Evolutionary conservation across 92 coral and sea anemone genomes (phyloP), one percentile per base, ranked within the genome.

Genomic region (Umimayanthus chanpuru): DNA sequence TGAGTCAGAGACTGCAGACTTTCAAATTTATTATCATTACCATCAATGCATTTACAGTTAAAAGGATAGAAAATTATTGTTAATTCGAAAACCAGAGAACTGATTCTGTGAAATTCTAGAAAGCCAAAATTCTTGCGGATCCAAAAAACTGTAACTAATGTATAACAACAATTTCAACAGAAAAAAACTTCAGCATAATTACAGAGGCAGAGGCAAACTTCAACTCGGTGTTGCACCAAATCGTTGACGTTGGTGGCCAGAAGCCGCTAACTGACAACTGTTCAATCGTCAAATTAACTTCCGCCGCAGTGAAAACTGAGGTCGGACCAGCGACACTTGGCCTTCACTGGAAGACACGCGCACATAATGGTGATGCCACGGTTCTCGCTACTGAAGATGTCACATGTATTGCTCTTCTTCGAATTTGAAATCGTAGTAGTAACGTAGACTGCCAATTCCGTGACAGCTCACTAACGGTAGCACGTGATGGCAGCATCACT

Each of bases 301-400:
- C 73, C 73, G 73, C 29, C 7, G 30, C 73, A 67, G 7, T 67
- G 29, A 23, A 67, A 23, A 67, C 73, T 3, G 73, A 67, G 73
- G 73, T 67, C 73, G 73, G 11, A 67, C 73, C 73, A 67, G 73
- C 73, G 29, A 67, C 73, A 23, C 73, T 67, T 67, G 6, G 73
- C 73, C 12, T 67, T 67, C 28, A 67, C 73, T 67, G 29, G 14
- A 15, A 65, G 71, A 65, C 71, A 12, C 71, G 6, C 36, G 12
- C 70, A 64, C 70, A 64, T 14, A 64, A 64, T 14, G 16, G 70
- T 64, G 20, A 64, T 14, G 70, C 70, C n/a, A 64, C 20, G 70
- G 68, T 61, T 61, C 68, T 61, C 14, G 68, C 68, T 61, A 61
- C 18, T 61, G 68, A 61, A 61, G 14, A 61, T 61, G 68, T 5